Percentiles rank a stretch among this genome's conserved stretches.
Evolutionary conservation across 2,113 vertebrate species (phyloP).

Genomic region (Lepus timidus): DNA sequence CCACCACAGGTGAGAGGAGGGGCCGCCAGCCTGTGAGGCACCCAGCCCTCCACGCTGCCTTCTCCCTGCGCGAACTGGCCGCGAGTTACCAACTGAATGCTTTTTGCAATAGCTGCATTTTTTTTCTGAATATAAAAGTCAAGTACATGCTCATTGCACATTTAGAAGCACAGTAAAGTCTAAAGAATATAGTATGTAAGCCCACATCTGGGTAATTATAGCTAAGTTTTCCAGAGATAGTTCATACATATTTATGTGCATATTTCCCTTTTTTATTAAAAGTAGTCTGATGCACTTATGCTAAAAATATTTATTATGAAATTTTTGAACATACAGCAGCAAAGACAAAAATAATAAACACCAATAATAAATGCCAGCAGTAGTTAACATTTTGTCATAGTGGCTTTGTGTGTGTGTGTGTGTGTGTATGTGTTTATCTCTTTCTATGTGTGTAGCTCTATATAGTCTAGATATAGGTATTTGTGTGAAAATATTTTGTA

Average conservation of each 20-base stretch:
- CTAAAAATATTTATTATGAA: conserved; percentile 23
- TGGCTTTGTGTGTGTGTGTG: not conserved
- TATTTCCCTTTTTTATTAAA: not conserved
- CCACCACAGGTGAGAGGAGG: conserved; percentile 94
- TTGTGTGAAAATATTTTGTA: conserved; percentile 46
- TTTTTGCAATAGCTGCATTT: conserved; percentile 1
- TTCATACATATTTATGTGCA: not conserved
- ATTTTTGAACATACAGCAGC: not conserved
- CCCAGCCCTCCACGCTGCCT: no score
- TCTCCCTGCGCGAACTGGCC: not conserved
- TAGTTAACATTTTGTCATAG: not conserved
- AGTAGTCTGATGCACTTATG: not conserved
- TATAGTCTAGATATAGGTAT: not conserved
- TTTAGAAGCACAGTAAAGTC: not conserved
- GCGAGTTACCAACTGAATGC: conserved; percentile 41
- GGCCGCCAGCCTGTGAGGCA: no score
- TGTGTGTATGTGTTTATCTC: not conserved
- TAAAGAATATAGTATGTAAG: not conserved
- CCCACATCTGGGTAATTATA: not conserved
- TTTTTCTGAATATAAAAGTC: conserved; percentile 48
- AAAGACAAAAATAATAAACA: conserved; percentile 30
- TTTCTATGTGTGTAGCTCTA: not conserved
- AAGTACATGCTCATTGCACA: not conserved
- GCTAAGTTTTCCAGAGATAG: not conserved
- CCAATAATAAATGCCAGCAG: not conserved